These are phyloP conservation scores for Parasteatoda lunata DNA, from an alignment of 2,888 invertebrate species.

Conservation along the genomic window DNA sequence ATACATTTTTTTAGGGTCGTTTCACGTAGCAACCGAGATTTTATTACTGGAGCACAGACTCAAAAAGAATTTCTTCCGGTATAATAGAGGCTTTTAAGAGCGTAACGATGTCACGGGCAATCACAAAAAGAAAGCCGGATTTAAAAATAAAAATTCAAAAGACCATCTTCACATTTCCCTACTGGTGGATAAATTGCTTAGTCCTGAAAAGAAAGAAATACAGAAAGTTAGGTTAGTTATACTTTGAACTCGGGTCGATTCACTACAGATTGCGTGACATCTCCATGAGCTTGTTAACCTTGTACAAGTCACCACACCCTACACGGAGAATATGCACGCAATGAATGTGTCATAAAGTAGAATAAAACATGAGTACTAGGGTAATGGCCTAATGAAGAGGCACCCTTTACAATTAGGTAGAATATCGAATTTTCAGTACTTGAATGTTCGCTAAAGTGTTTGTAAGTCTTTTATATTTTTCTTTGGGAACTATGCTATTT, in stretches of 20 bases:
- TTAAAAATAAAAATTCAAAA: not conserved
- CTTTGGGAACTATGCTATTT: no score
- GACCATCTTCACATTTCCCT: conserved; percentile 13
- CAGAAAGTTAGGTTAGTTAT: conserved; percentile 22
- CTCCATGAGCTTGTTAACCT: conserved; percentile 57
- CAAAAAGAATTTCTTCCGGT: conserved; percentile 5
- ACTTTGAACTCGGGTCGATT: conserved; percentile 47
- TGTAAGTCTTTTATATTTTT: no score
- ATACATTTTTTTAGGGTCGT: conserved; percentile 36
- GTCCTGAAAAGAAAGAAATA: not conserved
- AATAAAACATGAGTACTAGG: not conserved
- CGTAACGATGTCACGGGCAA: conserved; percentile 20
- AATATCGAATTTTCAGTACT: no score
- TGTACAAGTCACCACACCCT: conserved; percentile 47
- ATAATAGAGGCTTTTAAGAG: not conserved
- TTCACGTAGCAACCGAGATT: conserved; percentile 27
- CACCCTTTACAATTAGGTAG: not conserved
- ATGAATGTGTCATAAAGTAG: not conserved
- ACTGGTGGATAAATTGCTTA: not conserved
- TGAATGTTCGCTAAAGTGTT: no score
- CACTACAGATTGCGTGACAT: conserved; percentile 19
- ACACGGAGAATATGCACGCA: conserved; percentile 19
- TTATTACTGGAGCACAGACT: not conserved
- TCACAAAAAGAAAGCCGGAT: conserved; percentile 11
- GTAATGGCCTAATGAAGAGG: not conserved